Conservation (phyloP, 2,888 invertebrate genomes). For the Perdita meconis region DNA sequence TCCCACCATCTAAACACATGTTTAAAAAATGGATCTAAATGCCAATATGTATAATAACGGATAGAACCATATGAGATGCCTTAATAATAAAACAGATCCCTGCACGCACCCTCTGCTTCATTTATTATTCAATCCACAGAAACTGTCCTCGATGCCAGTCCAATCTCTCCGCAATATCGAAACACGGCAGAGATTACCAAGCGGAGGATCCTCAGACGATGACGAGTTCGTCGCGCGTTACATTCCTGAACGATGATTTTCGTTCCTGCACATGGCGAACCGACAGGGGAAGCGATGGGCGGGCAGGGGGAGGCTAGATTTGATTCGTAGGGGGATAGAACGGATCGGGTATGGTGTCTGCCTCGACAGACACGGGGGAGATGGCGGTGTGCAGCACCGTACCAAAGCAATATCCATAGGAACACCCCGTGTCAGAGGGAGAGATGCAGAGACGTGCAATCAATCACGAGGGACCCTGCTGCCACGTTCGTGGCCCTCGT, state of each 20-base stretch:
- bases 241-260: slow-evolving; percentile 62
- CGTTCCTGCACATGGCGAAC: slow-evolving; percentile 48
- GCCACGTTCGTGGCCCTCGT: slow-evolving; percentile 82
- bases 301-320: slow-evolving; percentile 49
- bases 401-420: slow-evolving; percentile 79
- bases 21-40: too few species aligned
- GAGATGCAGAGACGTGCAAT: slow-evolving; percentile 80
- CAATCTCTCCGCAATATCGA: slow-evolving; percentile 11
- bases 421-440: slow-evolving; percentile 78
- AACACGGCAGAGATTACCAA: slow-evolving; percentile 30
- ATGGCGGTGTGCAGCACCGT: slow-evolving; percentile 80
- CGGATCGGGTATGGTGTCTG: slow-evolving; percentile 70
- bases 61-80: too few species aligned
- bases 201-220: slow-evolving; percentile 1
- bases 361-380: slow-evolving; percentile 67
- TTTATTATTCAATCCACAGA: slow-evolving; percentile 44
- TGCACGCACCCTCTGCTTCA: slow-evolving; percentile 8
- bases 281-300: background rate
- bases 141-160: background rate
- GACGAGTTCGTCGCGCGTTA: slow-evolving; percentile 24
- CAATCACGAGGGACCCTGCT: slow-evolving; percentile 82
- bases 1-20: too few species aligned
- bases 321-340: slow-evolving; percentile 68
- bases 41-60: too few species aligned
- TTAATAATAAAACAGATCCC: slow-evolving; percentile 31